phyloP scores from a whole-genome alignment of 2,113 vertebrate species.

The Prunella fulvescens region DNA sequence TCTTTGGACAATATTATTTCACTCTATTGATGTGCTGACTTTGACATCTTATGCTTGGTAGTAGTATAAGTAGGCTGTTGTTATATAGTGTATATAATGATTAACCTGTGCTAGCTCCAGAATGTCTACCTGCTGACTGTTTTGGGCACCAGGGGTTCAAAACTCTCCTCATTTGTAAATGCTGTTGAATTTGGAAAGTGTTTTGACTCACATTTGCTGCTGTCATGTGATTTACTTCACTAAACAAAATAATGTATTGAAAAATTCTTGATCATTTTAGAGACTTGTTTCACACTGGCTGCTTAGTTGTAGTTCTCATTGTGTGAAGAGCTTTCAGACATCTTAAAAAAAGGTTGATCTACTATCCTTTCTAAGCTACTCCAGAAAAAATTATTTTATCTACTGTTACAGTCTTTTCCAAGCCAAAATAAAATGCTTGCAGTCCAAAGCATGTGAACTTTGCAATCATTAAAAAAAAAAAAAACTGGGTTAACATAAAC shows the following conservation, averaged over 20 bases:
- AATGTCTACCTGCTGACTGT: not conserved
- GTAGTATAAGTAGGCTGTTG: not conserved
- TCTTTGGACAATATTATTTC: not conserved
- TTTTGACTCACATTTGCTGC: not conserved
- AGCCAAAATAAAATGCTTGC: not conserved
- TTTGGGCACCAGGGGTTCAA: not conserved
- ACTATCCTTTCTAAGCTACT: not conserved
- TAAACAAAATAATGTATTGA: not conserved
- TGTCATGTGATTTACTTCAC: not conserved
- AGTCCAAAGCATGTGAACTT: not conserved
- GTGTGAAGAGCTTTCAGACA: not conserved
- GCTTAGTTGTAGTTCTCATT: not conserved
- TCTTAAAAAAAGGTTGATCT: not conserved
- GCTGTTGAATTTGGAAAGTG: not conserved
- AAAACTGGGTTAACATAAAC: not conserved
- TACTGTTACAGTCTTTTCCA: not conserved
- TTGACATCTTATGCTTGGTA: not conserved
- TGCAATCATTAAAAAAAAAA: not conserved
- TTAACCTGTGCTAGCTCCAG: slow-evolving; percentile 27
- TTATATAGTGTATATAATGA: not conserved
- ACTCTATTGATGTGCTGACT: not conserved
- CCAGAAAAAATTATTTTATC: not conserved
- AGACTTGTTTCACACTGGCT: not conserved
- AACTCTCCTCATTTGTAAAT: not conserved
- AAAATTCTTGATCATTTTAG: not conserved